These are phyloP conservation scores for Heteronetta atricapilla DNA, from an alignment of 2,113 vertebrate genomes.

Conservation along the genomic window DNA sequence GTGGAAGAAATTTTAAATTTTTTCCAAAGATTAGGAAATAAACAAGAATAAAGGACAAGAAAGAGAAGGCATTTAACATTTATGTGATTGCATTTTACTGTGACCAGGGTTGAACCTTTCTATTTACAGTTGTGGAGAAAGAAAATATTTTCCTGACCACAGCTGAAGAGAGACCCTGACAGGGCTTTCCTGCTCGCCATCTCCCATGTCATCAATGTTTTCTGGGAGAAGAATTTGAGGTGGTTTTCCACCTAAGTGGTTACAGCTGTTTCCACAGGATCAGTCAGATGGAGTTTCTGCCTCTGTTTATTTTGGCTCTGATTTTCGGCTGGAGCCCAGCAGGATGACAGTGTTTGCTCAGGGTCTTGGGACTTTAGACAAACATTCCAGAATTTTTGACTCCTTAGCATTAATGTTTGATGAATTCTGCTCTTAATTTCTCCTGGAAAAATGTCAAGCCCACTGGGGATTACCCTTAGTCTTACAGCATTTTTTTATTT, in stretches of 20 bases:
- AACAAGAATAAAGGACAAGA: background rate
- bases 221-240: slow-evolving; percentile 84
- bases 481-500: slow-evolving; percentile 46
- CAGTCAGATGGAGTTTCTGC: slow-evolving; percentile 87
- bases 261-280: slow-evolving; percentile 93
- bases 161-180: slow-evolving; percentile 79
- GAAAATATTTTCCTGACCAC: slow-evolving; percentile 79
- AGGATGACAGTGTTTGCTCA: slow-evolving; percentile 79
- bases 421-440: slow-evolving; percentile 83
- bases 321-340: slow-evolving; percentile 80
- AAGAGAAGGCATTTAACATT: slow-evolving; percentile 1
- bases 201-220: slow-evolving; percentile 84
- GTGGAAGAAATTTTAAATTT: background rate
- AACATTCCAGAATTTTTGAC: slow-evolving; percentile 87
- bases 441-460: slow-evolving; percentile 79
- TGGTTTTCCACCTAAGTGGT: slow-evolving; percentile 89
- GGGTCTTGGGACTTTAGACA: slow-evolving; percentile 83
- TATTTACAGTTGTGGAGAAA: slow-evolving; percentile 80
- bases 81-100: slow-evolving; percentile 47
- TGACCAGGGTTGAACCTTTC: slow-evolving; percentile 49
- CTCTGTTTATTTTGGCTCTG: slow-evolving; percentile 88
- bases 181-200: slow-evolving; percentile 78
- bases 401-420: slow-evolving; percentile 84
- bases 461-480: slow-evolving; percentile 59
- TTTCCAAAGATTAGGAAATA: background rate